Evolutionary conservation across 1,140 invertebrate species (phyloP).

Genomic region (Ganaspis sp.): DNA sequence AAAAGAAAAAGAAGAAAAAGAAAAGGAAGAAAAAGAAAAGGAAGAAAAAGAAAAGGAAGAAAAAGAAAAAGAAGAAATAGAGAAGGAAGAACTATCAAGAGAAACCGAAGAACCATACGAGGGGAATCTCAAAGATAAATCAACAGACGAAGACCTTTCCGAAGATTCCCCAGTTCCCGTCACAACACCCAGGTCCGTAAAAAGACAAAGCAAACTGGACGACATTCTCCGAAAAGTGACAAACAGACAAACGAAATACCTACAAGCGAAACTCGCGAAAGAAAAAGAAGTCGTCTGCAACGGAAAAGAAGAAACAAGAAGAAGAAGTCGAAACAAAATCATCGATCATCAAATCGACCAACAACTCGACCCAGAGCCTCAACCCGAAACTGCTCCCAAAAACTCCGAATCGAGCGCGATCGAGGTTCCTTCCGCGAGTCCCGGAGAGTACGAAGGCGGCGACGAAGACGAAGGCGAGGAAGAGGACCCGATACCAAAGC

Average conservation of each 20-base stretch:
- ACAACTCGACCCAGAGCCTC: slow-evolving; percentile 51
- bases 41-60: not conserved
- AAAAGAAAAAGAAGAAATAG: not conserved
- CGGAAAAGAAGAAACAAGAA: slow-evolving; percentile 58
- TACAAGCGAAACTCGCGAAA: slow-evolving; percentile 64
- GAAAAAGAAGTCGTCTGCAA: slow-evolving; percentile 63
- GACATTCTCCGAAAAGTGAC: slow-evolving; percentile 73
- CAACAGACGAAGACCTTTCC: too few relatives aligned
- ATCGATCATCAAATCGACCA: slow-evolving; percentile 40
- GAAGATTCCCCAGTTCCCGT: slow-evolving; percentile 43
- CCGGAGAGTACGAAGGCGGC: slow-evolving; percentile 78
- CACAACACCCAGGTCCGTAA: slow-evolving; percentile 44
- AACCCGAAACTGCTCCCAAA: slow-evolving; percentile 42
- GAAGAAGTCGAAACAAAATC: slow-evolving; percentile 61
- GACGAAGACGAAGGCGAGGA: slow-evolving; percentile 71
- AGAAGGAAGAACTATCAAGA: slow-evolving; percentile 36
- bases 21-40: not conserved
- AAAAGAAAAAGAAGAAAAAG: too few relatives aligned
- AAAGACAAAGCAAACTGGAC: slow-evolving; percentile 71
- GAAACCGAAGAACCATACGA: slow-evolving; percentile 18
- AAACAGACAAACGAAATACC: slow-evolving; percentile 64
- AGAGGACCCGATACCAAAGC: slow-evolving; percentile 62
- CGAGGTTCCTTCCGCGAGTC: slow-evolving; percentile 67
- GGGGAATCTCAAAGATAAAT: too few relatives aligned
- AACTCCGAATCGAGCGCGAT: slow-evolving; percentile 51